Evolutionary conservation across 2,797 vertebrate species (phyloP).

Genomic region (Scomberomorus guttatus): DNA sequence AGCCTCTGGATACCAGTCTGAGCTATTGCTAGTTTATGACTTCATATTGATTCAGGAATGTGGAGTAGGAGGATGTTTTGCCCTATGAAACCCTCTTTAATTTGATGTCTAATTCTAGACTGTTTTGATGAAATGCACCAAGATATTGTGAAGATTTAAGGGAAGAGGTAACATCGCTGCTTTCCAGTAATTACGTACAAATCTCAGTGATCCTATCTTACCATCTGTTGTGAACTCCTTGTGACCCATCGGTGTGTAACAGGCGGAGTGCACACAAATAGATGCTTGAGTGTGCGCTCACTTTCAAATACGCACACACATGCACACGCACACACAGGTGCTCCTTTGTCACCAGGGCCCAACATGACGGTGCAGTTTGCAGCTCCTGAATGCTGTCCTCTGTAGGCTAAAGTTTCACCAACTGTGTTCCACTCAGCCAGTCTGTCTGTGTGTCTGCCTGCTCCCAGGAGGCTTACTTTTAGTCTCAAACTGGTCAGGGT

Average conservation of each 20-base stretch:
- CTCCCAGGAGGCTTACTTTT: constrained; percentile 75
- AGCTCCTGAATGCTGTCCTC: constrained; percentile 72
- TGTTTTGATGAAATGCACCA: constrained; percentile 12
- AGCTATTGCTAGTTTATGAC: constrained; percentile 22
- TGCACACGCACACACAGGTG: constrained; percentile 63
- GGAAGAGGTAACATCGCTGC: constrained; percentile 12
- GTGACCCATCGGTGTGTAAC: constrained; percentile 32
- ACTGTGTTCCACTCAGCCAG: constrained; percentile 35
- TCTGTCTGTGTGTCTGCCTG: constrained; percentile 41
- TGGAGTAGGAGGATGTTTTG: constrained; percentile 38
- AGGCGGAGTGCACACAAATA: constrained; percentile 28
- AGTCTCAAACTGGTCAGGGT: constrained; percentile 60
- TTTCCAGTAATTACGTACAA: constrained; percentile 39
- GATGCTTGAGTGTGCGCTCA: constrained; percentile 26
- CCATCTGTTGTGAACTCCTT: constrained; percentile 55
- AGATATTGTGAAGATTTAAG: constrained; percentile 30
- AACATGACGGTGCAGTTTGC: constrained; percentile 74
- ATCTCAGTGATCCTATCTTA: constrained; percentile 14
- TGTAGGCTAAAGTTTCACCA: constrained; percentile 76
- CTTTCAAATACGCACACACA: constrained; percentile 18
- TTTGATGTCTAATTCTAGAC: constrained; percentile 17
- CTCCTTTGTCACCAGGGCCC: constrained; percentile 71
- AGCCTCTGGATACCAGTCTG: constrained; percentile 31
- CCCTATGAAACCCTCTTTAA: constrained; percentile 24
- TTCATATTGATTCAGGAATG: constrained; percentile 32